Conservation (phyloP, 2,888 invertebrate genomes). For the Hoplodrina blanda region DNA sequence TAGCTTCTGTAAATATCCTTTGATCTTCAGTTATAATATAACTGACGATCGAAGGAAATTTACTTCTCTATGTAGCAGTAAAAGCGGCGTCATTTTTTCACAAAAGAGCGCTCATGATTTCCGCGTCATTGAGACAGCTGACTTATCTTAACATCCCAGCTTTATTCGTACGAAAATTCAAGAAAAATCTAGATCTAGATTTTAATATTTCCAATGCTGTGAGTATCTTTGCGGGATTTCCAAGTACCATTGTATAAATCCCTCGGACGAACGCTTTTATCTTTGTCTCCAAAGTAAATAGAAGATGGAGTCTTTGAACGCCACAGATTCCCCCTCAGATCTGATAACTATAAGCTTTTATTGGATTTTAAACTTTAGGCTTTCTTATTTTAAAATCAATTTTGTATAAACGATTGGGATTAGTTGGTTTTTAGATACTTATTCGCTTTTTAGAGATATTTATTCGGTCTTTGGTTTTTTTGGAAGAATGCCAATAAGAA, state of each 20-base stretch:
- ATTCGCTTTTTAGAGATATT: conserved; percentile 35
- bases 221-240: conserved; percentile 69
- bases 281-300: conserved; percentile 78
- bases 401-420: conserved; percentile 25
- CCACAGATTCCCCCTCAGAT: conserved; percentile 42
- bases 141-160: conserved; percentile 26
- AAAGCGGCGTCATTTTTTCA: background rate
- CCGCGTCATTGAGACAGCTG: conserved; percentile 1
- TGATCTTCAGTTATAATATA: background rate
- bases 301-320: conserved; percentile 58
- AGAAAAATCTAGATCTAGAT: conserved; percentile 62
- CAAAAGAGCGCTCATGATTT: conserved; percentile 2
- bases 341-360: conserved; percentile 57
- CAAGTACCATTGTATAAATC: conserved; percentile 76
- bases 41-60: no score
- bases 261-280: conserved; percentile 76
- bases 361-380: conserved; percentile 63
- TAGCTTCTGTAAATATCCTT: background rate
- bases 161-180: conserved; percentile 34
- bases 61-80: background rate
- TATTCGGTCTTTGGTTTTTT: conserved; percentile 28
- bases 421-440: conserved; percentile 29
- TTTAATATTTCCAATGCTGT: conserved; percentile 70
- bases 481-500: conserved; percentile 1
- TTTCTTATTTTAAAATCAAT: conserved; percentile 49